phyloP scores from a whole-genome alignment of 2,113 vertebrate species.

The Casuarius casuarius region DNA sequence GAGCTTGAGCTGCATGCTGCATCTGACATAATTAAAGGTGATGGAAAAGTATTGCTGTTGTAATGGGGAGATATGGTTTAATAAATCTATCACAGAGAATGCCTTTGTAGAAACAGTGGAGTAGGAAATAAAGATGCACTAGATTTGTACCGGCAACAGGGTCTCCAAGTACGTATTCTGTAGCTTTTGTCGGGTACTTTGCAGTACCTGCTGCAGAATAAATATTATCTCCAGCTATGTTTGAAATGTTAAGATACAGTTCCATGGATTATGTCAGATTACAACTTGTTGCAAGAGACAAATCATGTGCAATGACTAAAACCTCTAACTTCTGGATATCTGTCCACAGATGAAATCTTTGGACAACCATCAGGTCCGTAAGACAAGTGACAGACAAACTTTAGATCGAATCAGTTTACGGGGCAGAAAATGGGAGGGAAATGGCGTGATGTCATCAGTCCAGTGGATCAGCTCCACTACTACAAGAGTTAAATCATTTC shows the following conservation, averaged over 20 bases:
- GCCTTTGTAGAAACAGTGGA: background rate
- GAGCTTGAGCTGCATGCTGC: constrained; percentile 15
- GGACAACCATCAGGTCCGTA: background rate
- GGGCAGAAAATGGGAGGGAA: background rate
- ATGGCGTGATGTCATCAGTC: background rate
- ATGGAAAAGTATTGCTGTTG: constrained; percentile 38
- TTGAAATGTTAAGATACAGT: background rate
- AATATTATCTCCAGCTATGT: constrained; percentile 52
- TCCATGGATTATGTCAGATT: background rate
- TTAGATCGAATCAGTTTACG: background rate
- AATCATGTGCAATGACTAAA: background rate
- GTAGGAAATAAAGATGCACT: background rate
- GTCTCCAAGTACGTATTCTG: background rate
- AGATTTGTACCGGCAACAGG: background rate
- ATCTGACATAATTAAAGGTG: constrained; percentile 58
- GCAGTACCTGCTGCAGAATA: background rate
- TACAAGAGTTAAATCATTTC: background rate
- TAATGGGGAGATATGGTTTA: constrained; percentile 3
- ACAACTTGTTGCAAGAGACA: background rate
- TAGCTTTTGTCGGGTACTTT: constrained; percentile 36
- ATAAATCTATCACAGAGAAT: background rate
- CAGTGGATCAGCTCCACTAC: background rate
- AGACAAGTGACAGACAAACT: background rate
- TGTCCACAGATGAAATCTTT: background rate
- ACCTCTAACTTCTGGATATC: background rate